Evolutionary conservation across 2,797 vertebrate genomes (phyloP), one percentile per base, ranked within the genome.

Genomic region (Netta rufina): DNA sequence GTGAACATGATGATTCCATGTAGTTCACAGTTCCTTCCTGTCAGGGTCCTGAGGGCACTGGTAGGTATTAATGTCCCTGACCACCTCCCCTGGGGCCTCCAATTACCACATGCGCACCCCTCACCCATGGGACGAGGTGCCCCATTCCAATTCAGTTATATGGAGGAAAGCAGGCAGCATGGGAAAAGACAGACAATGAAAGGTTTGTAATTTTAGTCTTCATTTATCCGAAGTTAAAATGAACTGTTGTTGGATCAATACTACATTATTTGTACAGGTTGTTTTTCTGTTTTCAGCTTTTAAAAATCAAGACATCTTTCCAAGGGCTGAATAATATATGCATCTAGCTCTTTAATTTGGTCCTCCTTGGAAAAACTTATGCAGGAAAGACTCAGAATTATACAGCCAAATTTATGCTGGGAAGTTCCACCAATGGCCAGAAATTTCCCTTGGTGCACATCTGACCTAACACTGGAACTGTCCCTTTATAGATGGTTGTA

Each of bases 301-400:
- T 95, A 89, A 94, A 91, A 82, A 92, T 66, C 56, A 71, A 60
- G 86, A 82, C 2, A 36, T 28, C 60, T 95, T 93, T 95, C 84
- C 60, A 87, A 57, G 51, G 1, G 4, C 25, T 89, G 60, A 54
- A 15, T 79, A 56, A 78, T 53, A 53, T 47, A 3, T 79, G 43
- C 9, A 24, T 90, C 51, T 64, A 82, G 53, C 21, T 88, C 32
- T 91, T 88, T 84, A 45, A 54, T 84, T 92, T 93, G 70, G 24
- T 57, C 87, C 66, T 84, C 8, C 65, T 92, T 60, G n/a, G 73
- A 92, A 87, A 85, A 91, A 80, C 20, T 57, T 41, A 57, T 79
- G 81, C 70, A 84, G 74, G 83, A 84, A 90, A 86, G 70, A 66
- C 51, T 89, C 51, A 36, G 32, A 76, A 57, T 70, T 82, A 45